phyloP scores from a whole-genome alignment of 1,140 invertebrate genomes.

The Tetramorium parvispinum region DNA sequence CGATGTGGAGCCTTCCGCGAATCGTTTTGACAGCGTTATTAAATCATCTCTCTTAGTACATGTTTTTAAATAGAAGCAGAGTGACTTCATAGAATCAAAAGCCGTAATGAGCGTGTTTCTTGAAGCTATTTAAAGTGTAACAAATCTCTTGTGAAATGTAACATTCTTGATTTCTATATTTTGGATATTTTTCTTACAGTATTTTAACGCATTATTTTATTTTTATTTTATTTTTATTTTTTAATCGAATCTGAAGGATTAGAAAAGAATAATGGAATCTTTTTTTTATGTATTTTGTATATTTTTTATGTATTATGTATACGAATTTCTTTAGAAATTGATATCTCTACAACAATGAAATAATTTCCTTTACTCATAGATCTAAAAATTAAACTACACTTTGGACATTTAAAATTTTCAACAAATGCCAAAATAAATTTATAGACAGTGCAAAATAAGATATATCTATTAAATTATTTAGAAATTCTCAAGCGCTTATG shows the following conservation, averaged over 20 bases:
- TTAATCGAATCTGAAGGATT: too few species aligned
- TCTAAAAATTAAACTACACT: neutral
- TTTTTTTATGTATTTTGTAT: too few species aligned
- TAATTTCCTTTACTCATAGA: neutral
- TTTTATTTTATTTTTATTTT: too few species aligned
- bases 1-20: slow-evolving; percentile 18
- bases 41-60: slow-evolving; percentile 47
- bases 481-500: neutral
- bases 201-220: neutral
- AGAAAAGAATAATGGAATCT: neutral
- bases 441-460: neutral
- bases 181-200: neutral
- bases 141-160: neutral
- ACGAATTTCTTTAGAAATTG: neutral
- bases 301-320: too few species aligned
- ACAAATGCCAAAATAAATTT: neutral
- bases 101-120: neutral
- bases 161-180: neutral
- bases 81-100: neutral
- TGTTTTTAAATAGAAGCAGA: neutral
- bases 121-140: neutral
- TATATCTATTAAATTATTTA: neutral
- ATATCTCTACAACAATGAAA: neutral
- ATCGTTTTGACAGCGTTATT: slow-evolving; percentile 47
- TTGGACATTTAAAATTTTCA: neutral